These are phyloP conservation scores for Thripadectes ignobilis DNA, from an alignment of 2,797 vertebrate species.

Conservation along the genomic window DNA sequence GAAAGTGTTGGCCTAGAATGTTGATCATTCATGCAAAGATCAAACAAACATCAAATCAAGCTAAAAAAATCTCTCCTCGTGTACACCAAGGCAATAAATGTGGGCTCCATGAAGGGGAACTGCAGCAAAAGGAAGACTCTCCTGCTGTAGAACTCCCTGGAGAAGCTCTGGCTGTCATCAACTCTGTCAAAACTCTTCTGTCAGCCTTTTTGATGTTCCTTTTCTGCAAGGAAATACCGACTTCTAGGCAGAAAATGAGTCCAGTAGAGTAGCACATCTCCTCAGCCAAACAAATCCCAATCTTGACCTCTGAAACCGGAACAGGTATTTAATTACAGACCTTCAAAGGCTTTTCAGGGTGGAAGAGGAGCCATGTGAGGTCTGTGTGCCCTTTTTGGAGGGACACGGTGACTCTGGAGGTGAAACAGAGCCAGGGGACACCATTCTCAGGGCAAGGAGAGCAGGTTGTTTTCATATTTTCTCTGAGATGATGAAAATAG, in stretches of 20 bases:
- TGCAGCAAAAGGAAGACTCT: neutral
- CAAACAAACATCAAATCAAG: neutral
- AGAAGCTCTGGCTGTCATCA: neutral
- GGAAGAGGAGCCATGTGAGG: neutral
- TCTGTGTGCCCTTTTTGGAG: neutral
- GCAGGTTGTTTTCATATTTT: neutral
- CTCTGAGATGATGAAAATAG: neutral
- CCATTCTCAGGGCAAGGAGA: neutral
- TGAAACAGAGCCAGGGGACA: neutral
- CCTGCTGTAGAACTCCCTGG: neutral
- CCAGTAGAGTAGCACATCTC: neutral
- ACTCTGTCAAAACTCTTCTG: neutral
- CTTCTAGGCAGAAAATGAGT: neutral
- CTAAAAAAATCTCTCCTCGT: neutral
- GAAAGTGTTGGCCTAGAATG: neutral
- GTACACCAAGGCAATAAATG: neutral
- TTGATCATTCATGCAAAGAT: neutral
- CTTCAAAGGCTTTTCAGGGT: fast-evolving
- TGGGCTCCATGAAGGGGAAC: neutral
- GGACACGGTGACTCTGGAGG: neutral
- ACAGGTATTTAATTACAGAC: neutral
- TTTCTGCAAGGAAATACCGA: neutral
- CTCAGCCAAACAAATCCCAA: neutral
- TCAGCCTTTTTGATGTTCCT: neutral
- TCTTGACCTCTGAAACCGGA: neutral